These are phyloP conservation scores for Ceratina calcarata DNA, from an alignment of 1,140 invertebrate genomes.

Conservation along the genomic window DNA sequence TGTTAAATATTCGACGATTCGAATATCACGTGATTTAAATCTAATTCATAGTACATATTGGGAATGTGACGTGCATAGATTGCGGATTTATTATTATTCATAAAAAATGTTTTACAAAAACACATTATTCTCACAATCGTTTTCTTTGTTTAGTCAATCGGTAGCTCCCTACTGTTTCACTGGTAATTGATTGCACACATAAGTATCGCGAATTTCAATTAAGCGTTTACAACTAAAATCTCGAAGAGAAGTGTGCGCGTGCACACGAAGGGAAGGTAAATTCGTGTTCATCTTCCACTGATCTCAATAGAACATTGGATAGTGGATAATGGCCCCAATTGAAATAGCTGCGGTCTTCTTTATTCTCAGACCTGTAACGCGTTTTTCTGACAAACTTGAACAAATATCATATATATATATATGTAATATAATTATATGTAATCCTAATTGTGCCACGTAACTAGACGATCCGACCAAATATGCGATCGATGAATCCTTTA, in stretches of 20 bases:
- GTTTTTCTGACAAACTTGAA: too few relatives aligned
- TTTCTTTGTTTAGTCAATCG: neutral
- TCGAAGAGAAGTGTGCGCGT: neutral
- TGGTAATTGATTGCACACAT: neutral
- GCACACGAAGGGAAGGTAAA: slow-evolving; percentile 11
- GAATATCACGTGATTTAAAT: neutral
- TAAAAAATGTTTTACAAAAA: slow-evolving; percentile 43
- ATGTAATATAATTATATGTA: too few relatives aligned
- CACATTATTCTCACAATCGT: slow-evolving; percentile 14
- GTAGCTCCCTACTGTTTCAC: too few relatives aligned
- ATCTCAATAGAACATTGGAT: too few relatives aligned
- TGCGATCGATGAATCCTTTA: too few relatives aligned
- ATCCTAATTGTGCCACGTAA: too few relatives aligned
- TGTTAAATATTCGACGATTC: too few relatives aligned
- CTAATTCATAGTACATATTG: slow-evolving; percentile 7
- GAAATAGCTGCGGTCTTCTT: too few relatives aligned
- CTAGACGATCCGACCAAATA: too few relatives aligned
- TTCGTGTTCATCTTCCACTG: neutral
- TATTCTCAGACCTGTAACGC: too few relatives aligned
- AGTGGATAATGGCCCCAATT: too few relatives aligned
- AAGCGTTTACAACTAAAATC: neutral
- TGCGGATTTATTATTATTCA: slow-evolving; percentile 31
- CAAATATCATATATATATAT: too few relatives aligned
- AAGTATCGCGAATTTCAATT: neutral
- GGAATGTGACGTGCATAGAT: slow-evolving; percentile 11